phyloP scores from a whole-genome alignment of 2,888 invertebrate species.

The Lepidochitona cinerea region DNA sequence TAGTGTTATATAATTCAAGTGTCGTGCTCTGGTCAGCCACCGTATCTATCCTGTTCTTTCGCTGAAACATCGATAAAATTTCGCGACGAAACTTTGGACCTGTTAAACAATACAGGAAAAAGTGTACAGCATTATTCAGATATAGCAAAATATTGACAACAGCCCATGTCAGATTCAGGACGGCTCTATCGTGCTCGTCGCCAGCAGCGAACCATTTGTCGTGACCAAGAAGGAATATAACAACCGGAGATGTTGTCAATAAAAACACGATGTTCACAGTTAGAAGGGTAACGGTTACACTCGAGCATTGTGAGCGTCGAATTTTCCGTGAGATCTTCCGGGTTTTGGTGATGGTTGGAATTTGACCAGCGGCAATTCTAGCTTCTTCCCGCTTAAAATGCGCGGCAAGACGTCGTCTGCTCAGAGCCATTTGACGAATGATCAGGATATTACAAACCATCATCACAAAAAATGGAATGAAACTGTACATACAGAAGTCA shows the following conservation, averaged over 20 bases:
- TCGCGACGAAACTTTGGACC: slow-evolving; percentile 49
- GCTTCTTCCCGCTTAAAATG: not conserved
- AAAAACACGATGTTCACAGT: slow-evolving; percentile 50
- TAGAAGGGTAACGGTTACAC: slow-evolving; percentile 47
- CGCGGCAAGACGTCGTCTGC: slow-evolving; percentile 28
- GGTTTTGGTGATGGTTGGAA: not conserved
- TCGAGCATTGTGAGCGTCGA: slow-evolving; percentile 16
- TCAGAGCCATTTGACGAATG: slow-evolving; percentile 38
- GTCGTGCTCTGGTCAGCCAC: not conserved
- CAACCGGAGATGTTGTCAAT: slow-evolving; percentile 50
- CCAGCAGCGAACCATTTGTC: slow-evolving; percentile 34
- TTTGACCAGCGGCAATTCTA: not conserved
- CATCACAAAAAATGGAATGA: slow-evolving; percentile 52
- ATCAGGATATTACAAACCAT: slow-evolving; percentile 48
- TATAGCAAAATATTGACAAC: slow-evolving; percentile 56
- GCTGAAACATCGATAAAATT: slow-evolving; percentile 29
- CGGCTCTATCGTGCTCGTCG: slow-evolving; percentile 30
- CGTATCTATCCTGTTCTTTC: not conserved
- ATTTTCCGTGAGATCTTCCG: not conserved
- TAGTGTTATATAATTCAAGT: not conserved
- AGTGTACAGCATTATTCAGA: slow-evolving; percentile 51
- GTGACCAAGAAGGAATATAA: slow-evolving; percentile 49
- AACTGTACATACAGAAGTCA: slow-evolving; percentile 49
- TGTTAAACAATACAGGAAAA: slow-evolving; percentile 56
- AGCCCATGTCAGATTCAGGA: slow-evolving; percentile 46